Conservation (phyloP, 2,888 invertebrate species). For the Amphipyra berbera region DNA sequence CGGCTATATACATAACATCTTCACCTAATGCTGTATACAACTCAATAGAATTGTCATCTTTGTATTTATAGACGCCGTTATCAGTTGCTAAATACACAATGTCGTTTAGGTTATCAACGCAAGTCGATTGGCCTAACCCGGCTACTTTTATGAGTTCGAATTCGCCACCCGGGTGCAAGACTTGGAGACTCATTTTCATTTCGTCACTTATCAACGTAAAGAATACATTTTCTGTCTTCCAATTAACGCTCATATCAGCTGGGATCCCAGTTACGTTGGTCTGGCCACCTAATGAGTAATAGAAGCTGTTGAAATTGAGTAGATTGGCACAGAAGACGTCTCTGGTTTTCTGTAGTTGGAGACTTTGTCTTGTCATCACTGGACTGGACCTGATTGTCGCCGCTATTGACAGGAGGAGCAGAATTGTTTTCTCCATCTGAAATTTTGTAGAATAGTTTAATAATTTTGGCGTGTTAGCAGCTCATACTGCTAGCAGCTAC, state of each 20-base stretch:
- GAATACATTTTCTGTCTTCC: slow-evolving; percentile 81
- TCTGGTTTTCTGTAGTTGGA: slow-evolving; percentile 63
- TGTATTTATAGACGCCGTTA: slow-evolving; percentile 85
- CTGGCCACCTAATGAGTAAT: slow-evolving; percentile 70
- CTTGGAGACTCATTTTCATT: slow-evolving; percentile 82
- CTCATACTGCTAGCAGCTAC: too few relatives aligned
- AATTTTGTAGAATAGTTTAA: slow-evolving; percentile 44
- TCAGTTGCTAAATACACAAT: slow-evolving; percentile 84
- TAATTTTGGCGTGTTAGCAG: too few relatives aligned
- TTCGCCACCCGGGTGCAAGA: slow-evolving; percentile 75
- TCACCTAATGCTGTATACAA: slow-evolving; percentile 79
- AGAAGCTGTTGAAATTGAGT: slow-evolving; percentile 76
- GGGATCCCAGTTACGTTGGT: slow-evolving; percentile 79
- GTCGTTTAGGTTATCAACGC: slow-evolving; percentile 85
- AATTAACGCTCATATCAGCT: slow-evolving; percentile 82
- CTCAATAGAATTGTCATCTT: slow-evolving; percentile 77
- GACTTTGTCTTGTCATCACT: slow-evolving; percentile 72
- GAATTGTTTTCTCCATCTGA: slow-evolving; percentile 73
- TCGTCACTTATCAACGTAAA: slow-evolving; percentile 82
- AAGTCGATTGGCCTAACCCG: slow-evolving; percentile 82
- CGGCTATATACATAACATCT: slow-evolving; percentile 84
- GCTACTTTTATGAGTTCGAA: slow-evolving; percentile 78
- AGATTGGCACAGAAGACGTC: slow-evolving; percentile 71
- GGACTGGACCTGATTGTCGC: slow-evolving; percentile 64
- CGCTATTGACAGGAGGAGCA: slow-evolving; percentile 63